phyloP scores from a whole-genome alignment of 2,797 vertebrate species.

The Leptoclinus maculatus region DNA sequence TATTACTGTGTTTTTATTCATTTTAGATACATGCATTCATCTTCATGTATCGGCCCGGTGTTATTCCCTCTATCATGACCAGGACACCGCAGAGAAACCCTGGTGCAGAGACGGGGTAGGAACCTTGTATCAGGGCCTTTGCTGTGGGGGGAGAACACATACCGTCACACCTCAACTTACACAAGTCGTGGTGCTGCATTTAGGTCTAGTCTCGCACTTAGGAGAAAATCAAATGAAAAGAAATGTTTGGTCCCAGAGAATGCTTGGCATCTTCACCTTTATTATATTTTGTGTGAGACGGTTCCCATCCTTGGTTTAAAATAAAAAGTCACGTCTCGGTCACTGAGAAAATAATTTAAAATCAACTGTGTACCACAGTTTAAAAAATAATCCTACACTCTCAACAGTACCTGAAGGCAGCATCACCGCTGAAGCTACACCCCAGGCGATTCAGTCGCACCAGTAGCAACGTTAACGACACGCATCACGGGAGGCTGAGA shows the following conservation, averaged over 20 bases:
- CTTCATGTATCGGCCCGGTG: background rate
- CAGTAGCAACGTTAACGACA: background rate
- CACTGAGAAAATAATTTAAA: background rate
- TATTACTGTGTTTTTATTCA: too few species aligned
- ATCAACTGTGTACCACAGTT: fast-evolving
- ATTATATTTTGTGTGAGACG: fast-evolving
- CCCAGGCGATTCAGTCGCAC: background rate
- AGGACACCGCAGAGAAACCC: background rate
- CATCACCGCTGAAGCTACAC: background rate
- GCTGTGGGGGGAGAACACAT: conserved; percentile 3
- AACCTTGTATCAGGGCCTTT: conserved; percentile 37
- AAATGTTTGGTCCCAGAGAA: background rate
- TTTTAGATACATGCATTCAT: background rate
- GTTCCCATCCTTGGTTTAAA: fast-evolving
- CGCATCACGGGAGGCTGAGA: background rate
- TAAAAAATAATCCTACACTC: background rate
- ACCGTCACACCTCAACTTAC: conserved; percentile 13
- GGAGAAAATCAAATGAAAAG: fast-evolving
- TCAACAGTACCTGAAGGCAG: conserved; percentile 1
- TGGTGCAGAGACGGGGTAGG: conserved; percentile 1
- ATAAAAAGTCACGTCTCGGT: background rate
- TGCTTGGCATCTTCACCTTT: fast-evolving
- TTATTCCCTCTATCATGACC: background rate
- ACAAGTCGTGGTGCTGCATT: conserved; percentile 46
- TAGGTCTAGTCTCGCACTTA: background rate